Conservation (phyloP, 2,888 invertebrate genomes). For the Ochlodes sylvanus region DNA sequence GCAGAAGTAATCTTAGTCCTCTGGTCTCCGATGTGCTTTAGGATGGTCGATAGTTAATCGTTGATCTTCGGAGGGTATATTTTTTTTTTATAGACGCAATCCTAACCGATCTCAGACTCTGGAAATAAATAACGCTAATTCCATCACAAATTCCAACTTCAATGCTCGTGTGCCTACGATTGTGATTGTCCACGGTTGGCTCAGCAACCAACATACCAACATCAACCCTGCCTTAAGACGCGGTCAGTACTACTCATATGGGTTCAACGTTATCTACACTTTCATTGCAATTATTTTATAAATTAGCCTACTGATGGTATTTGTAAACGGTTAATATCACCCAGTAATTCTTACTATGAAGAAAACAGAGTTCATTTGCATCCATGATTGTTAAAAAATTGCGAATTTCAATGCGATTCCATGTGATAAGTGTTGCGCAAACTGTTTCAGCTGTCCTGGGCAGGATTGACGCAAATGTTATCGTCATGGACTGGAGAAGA, state of each 20-base stretch:
- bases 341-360: not conserved
- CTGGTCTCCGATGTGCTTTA: too few species aligned
- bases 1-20: too few species aligned
- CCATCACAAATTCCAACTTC: slow-evolving; percentile 60
- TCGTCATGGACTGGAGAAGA: slow-evolving; percentile 71
- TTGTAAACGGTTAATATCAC: too few species aligned
- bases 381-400: too few species aligned
- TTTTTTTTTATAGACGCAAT: slow-evolving; percentile 53
- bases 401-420: too few species aligned
- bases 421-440: not conserved
- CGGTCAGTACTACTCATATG: slow-evolving; percentile 48
- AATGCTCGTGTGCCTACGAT: slow-evolving; percentile 48
- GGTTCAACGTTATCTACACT: too few species aligned
- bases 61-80: too few species aligned
- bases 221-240: slow-evolving; percentile 58
- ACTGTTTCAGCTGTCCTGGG: slow-evolving; percentile 56
- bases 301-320: too few species aligned
- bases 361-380: not conserved
- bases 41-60: too few species aligned
- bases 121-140: slow-evolving; percentile 54
- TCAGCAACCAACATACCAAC: slow-evolving; percentile 53
- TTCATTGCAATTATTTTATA: too few species aligned
- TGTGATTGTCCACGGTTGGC: slow-evolving; percentile 55
- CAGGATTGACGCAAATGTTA: slow-evolving; percentile 66
- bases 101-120: slow-evolving; percentile 53